Evolutionary conservation across 1,140 invertebrate species (phyloP).

Genomic region (Charaxes varanes): DNA sequence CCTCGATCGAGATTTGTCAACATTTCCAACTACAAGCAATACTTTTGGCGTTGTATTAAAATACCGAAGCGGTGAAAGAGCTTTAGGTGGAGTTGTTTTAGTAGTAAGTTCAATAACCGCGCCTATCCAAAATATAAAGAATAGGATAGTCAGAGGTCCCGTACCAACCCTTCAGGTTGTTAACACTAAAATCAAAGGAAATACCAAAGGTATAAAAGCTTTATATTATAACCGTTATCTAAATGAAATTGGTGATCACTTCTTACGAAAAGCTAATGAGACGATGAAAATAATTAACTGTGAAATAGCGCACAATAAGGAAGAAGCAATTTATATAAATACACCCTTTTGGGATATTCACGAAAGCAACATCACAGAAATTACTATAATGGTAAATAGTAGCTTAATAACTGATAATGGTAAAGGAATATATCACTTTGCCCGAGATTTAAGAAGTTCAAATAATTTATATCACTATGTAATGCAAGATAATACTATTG

Average conservation of each 20-base stretch:
- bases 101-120: slow-evolving; percentile 84
- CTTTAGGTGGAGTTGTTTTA: slow-evolving; percentile 88
- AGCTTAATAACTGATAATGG: slow-evolving; percentile 89
- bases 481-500: slow-evolving; percentile 90
- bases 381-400: slow-evolving; percentile 89
- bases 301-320: slow-evolving; percentile 85
- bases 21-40: slow-evolving; percentile 90
- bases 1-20: slow-evolving; percentile 85
- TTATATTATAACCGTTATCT: slow-evolving; percentile 93
- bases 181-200: slow-evolving; percentile 85
- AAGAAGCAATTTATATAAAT: slow-evolving; percentile 87
- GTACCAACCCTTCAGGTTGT: slow-evolving; percentile 82
- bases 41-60: slow-evolving; percentile 88
- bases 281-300: slow-evolving; percentile 86
- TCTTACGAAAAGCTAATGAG: slow-evolving; percentile 90
- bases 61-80: slow-evolving; percentile 86
- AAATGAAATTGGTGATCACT: slow-evolving; percentile 88
- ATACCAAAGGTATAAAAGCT: slow-evolving; percentile 86
- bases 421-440: slow-evolving; percentile 89
- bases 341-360: slow-evolving; percentile 90
- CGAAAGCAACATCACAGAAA: slow-evolving; percentile 87
- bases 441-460: slow-evolving; percentile 91
- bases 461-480: slow-evolving; percentile 97
- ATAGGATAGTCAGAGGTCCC: slow-evolving; percentile 83
- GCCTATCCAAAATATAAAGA: slow-evolving; percentile 80